Evolutionary conservation across 2,113 vertebrate genomes (phyloP), one percentile per base, ranked within the genome.

Genomic region (Cathartes aura): DNA sequence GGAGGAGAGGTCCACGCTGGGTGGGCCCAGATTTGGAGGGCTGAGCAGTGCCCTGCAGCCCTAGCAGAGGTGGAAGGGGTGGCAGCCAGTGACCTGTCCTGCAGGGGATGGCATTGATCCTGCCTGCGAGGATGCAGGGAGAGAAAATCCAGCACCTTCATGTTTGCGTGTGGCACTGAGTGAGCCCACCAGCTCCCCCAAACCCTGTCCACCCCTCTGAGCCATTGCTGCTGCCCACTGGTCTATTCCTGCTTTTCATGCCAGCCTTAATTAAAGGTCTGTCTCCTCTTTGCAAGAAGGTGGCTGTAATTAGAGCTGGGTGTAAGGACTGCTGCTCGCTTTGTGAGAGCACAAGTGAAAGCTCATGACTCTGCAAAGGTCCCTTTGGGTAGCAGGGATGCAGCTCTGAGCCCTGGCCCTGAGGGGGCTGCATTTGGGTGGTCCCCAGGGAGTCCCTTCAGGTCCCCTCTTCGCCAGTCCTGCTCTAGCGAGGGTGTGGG

Each of bases 331-430:
- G 24, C 21, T 14, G 8, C 55, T 89, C 5, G 8, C 34, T 11
- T 8, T 24, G 10, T 36, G 16, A 34, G 26, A 62, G 59, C 48
- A 52, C 27, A 15, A 12, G 9, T 23, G 62, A 19, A 42, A 21
- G 17, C 29, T 63, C 27, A 6, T 26, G 36, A 14, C 55, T 45
- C 64, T 47, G 36, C 27, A 19, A 15, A 60, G 8, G 18, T 71
- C 50, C 27, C 36, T n/a, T 20, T 18, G 15, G 62, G 11, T 17
- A 48, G 47, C 18, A 11, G 66, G 47, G 71, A 22, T 1, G 2
- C 12, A 12, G 10, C 38, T 72, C 24, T 7, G n/a, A 55, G 48
- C 26, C 30, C 48, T 47, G 16, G 11, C 6, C 8, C 0, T 1
- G 55, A 3, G n/a, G 13, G 27, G 19, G 3, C n/a, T 62, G 34